Percentiles rank a stretch among this genome's conserved stretches.
These are phyloP conservation scores for Drosophila subsilvestris DNA, from an alignment of 2,888 invertebrate genomes.

Conservation along the genomic window DNA sequence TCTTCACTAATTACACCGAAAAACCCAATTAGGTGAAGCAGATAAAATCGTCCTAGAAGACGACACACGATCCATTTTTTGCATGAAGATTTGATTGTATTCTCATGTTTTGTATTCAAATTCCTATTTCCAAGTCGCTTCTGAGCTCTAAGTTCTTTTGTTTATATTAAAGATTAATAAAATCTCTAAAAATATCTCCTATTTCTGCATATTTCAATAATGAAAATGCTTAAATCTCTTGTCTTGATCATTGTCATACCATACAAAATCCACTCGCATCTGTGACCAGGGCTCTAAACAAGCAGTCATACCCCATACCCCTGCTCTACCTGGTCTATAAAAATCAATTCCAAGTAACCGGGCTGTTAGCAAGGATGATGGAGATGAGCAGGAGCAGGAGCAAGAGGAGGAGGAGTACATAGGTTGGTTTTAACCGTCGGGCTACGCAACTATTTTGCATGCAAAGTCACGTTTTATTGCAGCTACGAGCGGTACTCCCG, in stretches of 20 bases:
- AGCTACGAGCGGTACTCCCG: conserved; percentile 57
- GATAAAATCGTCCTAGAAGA: no score
- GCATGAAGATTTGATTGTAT: not conserved
- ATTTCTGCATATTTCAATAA: not conserved
- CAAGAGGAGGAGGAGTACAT: conserved; percentile 1
- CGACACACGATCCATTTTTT: no score
- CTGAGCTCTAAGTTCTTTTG: no score
- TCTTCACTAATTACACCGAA: not conserved
- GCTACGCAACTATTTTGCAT: conserved; percentile 78
- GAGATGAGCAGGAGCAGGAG: conserved; percentile 6
- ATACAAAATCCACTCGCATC: not conserved
- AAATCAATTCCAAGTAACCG: conserved; percentile 74
- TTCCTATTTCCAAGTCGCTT: not conserved
- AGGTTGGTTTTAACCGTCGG: conserved; percentile 29
- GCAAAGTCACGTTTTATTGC: conserved; percentile 82
- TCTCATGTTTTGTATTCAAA: not conserved
- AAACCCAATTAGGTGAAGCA: not conserved
- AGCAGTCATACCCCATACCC: conserved; percentile 32
- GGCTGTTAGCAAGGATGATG: conserved; percentile 27
- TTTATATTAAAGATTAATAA: no score
- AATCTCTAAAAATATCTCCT: no score
- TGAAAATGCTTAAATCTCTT: not conserved
- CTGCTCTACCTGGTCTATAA: conserved; percentile 37
- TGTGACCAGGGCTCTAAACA: conserved; percentile 8
- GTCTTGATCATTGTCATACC: not conserved